Base-by-base conservation (phyloP, 2,888 invertebrate genomes). In the Erpobdella octoculata region DNA sequence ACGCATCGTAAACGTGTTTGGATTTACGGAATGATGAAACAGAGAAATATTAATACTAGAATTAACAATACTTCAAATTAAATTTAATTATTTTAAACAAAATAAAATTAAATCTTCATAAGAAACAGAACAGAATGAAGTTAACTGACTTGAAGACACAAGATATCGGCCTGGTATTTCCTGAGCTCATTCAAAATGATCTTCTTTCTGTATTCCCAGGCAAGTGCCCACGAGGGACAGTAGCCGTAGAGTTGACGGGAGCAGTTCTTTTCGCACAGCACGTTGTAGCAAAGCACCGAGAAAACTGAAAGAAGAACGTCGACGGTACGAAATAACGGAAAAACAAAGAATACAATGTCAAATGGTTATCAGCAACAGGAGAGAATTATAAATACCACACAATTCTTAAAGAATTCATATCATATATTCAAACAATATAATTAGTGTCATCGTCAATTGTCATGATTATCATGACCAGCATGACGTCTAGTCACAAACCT, bases 201-300 rank as follows among this genome's bases (percentile, higher is more conserved):
- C 85, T 94, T 94, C 87, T 95, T 94, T 78, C 98, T 87, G 86
- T 97, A 97, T 81, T 95, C 94, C 98, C 98, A 98, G 83, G 91
- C 91, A 74, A 98, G 88, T 70, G 97, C 97, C 97, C 97, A 98
- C 78, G 92, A 91, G 31, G 98, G 97, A 84, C 97, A 98, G 86
- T 98, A 98, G 79, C 93, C 95, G 86, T 98, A 98, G 91, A 95
- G 93, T 85, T 95, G 94, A 79, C 95, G 86, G 70, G 97, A 97
- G 75, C 97, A 97, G 83, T 96, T 97, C 86, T 96, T 96, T 87
- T 97, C 96, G 86, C 97, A 96, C 78, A 98, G 87, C 77, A 98
- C 95, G 86, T 98, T 98, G 88, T 98, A 98, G 85, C 97, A 97
- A 92, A 98, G 94, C 80, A 97, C 95, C 78, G 97, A 96, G 87